phyloP scores from a whole-genome alignment of 2,113 vertebrate species.

The Anthoscopus minutus region DNA sequence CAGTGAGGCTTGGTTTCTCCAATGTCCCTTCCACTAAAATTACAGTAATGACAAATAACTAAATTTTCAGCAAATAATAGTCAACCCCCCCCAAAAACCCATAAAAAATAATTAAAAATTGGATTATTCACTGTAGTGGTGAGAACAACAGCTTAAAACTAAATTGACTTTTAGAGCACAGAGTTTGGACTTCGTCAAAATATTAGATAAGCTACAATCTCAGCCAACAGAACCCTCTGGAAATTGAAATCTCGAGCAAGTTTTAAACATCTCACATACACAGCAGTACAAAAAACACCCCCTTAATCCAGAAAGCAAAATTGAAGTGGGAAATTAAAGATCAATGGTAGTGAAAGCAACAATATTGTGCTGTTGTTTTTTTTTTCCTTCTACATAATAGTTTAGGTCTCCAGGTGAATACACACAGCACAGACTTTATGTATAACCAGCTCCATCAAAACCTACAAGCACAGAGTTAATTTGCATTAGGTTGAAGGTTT shows the following conservation, averaged over 20 bases:
- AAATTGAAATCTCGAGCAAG: conserved; percentile 22
- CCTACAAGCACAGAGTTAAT: neutral
- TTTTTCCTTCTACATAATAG: neutral
- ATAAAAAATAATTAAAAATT: conserved; percentile 31
- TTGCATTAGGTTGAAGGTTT: neutral
- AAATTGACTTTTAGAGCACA: neutral
- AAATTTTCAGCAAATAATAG: neutral
- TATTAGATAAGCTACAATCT: neutral
- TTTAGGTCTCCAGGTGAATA: neutral
- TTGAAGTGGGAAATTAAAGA: neutral
- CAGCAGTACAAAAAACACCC: neutral
- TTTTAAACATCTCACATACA: conserved; percentile 4
- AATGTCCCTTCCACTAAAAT: conserved; percentile 55
- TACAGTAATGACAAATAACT: conserved; percentile 50
- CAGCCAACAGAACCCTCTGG: neutral
- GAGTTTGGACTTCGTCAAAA: neutral
- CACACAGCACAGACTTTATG: neutral
- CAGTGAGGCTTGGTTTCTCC: conserved; percentile 11
- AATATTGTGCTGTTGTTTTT: neutral
- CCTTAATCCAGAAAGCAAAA: conserved; percentile 16
- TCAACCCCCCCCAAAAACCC: neutral
- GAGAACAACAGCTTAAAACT: neutral
- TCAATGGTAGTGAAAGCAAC: neutral
- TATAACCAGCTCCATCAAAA: neutral
- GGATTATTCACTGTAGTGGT: neutral